Evolutionary conservation across 2,113 vertebrate species (phyloP).

Genomic region (Gambusia affinis): DNA sequence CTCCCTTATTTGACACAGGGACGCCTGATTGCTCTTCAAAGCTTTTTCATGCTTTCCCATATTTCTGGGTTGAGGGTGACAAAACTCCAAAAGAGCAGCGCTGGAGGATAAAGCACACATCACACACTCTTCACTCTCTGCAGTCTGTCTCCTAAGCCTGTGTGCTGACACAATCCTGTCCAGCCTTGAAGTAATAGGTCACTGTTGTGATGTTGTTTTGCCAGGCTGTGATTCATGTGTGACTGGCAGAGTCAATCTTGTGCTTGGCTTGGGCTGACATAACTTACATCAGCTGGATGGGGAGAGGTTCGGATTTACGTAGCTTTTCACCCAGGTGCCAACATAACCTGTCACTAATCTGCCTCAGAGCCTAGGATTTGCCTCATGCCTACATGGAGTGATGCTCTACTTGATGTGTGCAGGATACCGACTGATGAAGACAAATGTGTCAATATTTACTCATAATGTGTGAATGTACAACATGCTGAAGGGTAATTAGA

Average conservation of each 20-base stretch:
- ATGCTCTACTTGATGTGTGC: neutral
- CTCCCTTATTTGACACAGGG: neutral
- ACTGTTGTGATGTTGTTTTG: slow-evolving; percentile 19
- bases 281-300: slow-evolving; percentile 49
- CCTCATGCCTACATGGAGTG: slow-evolving; percentile 19
- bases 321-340: slow-evolving; percentile 48
- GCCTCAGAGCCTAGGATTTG: slow-evolving; percentile 43
- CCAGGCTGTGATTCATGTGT: slow-evolving; percentile 42
- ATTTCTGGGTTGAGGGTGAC: neutral
- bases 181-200: slow-evolving; percentile 10
- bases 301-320: slow-evolving; percentile 47
- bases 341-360: slow-evolving; percentile 53
- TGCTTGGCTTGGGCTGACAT: slow-evolving; percentile 36
- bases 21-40: neutral
- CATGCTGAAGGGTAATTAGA: neutral
- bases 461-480: neutral
- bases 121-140: neutral
- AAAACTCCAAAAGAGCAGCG: slow-evolving; percentile 1
- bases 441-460: slow-evolving; percentile 25
- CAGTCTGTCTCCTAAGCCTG: slow-evolving; percentile 4
- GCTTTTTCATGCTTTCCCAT: neutral
- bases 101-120: neutral
- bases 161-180: neutral
- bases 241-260: slow-evolving; percentile 48
- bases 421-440: slow-evolving; percentile 4